Evolutionary conservation across 1,140 invertebrate genomes (phyloP).

Genomic region (Octopus bimaculoides): DNA sequence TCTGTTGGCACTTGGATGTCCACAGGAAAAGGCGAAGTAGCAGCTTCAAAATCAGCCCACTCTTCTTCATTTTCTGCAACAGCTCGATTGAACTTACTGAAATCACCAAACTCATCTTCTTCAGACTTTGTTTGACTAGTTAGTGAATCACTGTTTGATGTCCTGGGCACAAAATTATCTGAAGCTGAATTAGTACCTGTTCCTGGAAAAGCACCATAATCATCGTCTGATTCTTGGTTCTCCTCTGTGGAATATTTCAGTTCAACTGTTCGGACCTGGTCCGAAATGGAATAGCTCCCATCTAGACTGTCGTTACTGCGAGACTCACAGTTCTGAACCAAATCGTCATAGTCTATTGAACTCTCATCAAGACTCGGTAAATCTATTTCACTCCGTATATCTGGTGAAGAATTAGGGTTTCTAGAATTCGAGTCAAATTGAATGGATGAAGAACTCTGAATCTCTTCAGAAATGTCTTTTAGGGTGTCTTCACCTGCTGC

Average conservation of each 20-base stretch:
- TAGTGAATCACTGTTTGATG: neutral
- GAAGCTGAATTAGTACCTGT: slow-evolving; percentile 1
- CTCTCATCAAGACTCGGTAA: neutral
- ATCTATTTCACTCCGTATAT: neutral
- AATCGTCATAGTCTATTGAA: slow-evolving; percentile 1
- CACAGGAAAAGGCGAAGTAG: neutral
- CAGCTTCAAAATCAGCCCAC: slow-evolving; percentile 26
- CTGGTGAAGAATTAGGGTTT: neutral
- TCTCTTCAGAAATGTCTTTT: too few relatives aligned
- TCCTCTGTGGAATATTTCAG: neutral
- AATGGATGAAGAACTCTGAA: too few relatives aligned
- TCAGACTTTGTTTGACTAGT: neutral
- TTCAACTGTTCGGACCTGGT: neutral
- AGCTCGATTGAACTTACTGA: neutral
- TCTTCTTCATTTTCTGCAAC: slow-evolving; percentile 17
- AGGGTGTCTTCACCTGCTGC: neutral
- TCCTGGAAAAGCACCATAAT: slow-evolving; percentile 13
- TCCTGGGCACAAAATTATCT: neutral
- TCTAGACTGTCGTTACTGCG: neutral
- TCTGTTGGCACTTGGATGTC: too few relatives aligned
- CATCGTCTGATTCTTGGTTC: slow-evolving; percentile 3
- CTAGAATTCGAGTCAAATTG: too few relatives aligned
- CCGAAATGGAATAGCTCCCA: neutral
- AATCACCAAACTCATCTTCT: slow-evolving; percentile 15
- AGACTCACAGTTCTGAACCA: neutral